Base-by-base conservation (phyloP, 2,888 invertebrate species). In the Catocala nupta region DNA sequence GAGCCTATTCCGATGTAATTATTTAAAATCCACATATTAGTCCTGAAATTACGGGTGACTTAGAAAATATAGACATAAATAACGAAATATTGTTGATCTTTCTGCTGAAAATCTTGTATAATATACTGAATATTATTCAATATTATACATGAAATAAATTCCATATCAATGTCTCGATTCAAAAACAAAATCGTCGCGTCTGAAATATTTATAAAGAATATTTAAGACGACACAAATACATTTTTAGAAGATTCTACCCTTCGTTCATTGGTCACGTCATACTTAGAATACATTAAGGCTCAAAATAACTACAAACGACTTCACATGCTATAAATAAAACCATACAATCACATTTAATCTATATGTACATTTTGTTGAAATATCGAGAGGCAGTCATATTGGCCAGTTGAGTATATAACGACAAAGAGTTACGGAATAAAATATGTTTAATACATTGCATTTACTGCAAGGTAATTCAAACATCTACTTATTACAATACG, bases 331-430 rank as follows among this genome's bases (percentile, higher is more conserved):
- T 53, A 63, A 65, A 62, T 68, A 16, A 61, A 53, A 51, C 42
- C 50, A 53, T 59, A 55, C 36, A 55, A 55, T 13, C 33, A 62
- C 51, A 47, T 66, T 60, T 52, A 66, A 36, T 52, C 57, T 73
- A 61, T 66, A 70, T 76, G 25, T 76, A 73, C 67, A 74, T 55
- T 55, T 8, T 16, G 25, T 33, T 59, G 54, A 58, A 70, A 77
- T 65, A 71, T 65, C 64, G 52, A 63, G 56, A 48, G 59, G 61
- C 45, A 53, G 63, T 49, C 45, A 53, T 54, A 25, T 60, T 58
- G 25, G 55, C 56, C 67, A 59, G 50, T 55, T 60, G 62, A 58
- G 64, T 63, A 56, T 61, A 25, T 13, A 5, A 34, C 0, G 8
- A n/a, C 5, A 11, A 10, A n/a, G 12, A 11, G 44, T 25, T 25